Conservation (phyloP, 2,888 invertebrate genomes). For the Stratiomys singularior region DNA sequence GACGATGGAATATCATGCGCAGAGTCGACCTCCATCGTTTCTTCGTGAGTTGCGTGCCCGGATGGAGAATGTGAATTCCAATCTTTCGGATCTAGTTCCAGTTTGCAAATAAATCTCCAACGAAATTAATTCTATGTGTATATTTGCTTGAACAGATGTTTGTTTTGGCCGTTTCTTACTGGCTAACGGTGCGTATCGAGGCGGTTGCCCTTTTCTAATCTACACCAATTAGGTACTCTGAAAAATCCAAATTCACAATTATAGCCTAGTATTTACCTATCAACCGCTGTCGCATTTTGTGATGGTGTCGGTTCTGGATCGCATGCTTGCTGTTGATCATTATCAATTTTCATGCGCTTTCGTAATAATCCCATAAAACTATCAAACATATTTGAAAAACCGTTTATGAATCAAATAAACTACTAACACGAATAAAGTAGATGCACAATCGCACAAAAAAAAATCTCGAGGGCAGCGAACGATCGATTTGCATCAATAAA, state of each 20-base stretch:
- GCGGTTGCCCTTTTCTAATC: background rate
- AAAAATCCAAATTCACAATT: background rate
- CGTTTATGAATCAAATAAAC: constrained; percentile 31
- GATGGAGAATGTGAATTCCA: background rate
- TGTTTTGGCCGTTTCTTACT: background rate
- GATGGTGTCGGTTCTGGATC: background rate
- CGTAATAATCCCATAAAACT: constrained; percentile 46
- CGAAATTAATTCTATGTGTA: background rate
- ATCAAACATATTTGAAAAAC: constrained; percentile 28
- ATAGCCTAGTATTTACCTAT: constrained; percentile 28
- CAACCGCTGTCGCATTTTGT: constrained; percentile 14
- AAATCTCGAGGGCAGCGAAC: background rate
- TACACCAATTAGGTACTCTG: background rate
- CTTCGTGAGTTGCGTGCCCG: background rate
- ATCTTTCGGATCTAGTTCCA: background rate
- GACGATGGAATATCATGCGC: constrained; percentile 54
- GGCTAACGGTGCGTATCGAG: background rate
- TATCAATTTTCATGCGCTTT: constrained; percentile 49
- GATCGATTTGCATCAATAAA: background rate
- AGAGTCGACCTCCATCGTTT: constrained; percentile 62
- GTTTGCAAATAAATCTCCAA: background rate
- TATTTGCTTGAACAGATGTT: background rate
- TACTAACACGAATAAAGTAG: background rate
- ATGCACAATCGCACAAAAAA: background rate
- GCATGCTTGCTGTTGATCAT: constrained; percentile 23